Percentiles rank a stretch among this genome's conserved stretches.
phyloP scores from a whole-genome alignment of 2,888 invertebrate species.

The Ceriagrion tenellum region DNA sequence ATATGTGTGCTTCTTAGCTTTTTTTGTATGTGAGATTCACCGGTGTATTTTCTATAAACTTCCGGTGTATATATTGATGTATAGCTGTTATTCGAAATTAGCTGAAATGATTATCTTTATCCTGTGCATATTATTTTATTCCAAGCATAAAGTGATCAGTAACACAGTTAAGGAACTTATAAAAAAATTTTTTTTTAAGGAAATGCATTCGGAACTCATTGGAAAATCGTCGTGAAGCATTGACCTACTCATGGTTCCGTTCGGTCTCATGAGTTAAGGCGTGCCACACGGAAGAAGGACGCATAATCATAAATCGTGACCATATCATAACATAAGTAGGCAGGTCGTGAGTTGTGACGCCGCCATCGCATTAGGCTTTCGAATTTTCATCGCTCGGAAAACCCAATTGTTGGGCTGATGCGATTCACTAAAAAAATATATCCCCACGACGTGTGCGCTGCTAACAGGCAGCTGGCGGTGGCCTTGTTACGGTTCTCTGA shows the following conservation, averaged over 20 bases:
- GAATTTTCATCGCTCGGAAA: not conserved
- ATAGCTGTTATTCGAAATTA: too few species aligned
- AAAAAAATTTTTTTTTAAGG: too few species aligned
- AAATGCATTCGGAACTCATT: not conserved
- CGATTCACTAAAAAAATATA: not conserved
- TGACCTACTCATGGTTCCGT: not conserved
- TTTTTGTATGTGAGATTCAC: too few species aligned
- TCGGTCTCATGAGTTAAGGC: not conserved
- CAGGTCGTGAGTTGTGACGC: slow-evolving; percentile 3
- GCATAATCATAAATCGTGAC: not conserved
- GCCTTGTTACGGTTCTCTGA: not conserved
- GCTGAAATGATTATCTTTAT: too few species aligned
- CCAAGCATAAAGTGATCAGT: too few species aligned
- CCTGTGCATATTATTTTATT: too few species aligned
- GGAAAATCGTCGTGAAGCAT: not conserved
- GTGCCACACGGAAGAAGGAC: not conserved
- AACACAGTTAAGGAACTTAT: too few species aligned
- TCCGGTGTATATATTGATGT: too few species aligned
- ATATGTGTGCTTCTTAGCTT: too few species aligned
- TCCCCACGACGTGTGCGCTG: not conserved
- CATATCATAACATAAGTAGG: not conserved
- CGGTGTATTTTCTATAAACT: too few species aligned
- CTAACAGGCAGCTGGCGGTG: not conserved
- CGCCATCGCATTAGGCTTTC: not conserved
- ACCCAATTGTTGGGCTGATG: not conserved